Evolutionary conservation across 30 jellyfish, hydroid and myxozoan species (phyloP), one percentile per base, ranked within the genome.

Genomic region (Aurelia sp.): DNA sequence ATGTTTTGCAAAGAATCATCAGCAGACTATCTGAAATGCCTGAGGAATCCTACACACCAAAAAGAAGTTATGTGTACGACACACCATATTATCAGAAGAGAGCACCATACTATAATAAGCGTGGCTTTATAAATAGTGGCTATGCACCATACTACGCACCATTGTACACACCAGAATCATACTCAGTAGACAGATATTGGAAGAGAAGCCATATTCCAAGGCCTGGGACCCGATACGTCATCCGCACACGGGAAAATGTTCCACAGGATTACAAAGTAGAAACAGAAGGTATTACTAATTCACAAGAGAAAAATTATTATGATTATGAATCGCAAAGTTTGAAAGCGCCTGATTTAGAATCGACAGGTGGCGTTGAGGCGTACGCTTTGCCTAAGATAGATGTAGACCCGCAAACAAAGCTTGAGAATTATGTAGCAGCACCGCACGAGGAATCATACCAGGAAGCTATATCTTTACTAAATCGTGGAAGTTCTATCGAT

Each of bases 401-500:
- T 3, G 86, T 20, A 11, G 62, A 64, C 33, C 86, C 86, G 19
- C 69, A 22, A 13, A 23, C 86, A 20, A 76, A 74, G 52, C 61
- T 84, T 4, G 93, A 84, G 41, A 84, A 52, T 31, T 84, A 68
- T 73, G 31, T 84, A 8, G 76, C 93, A 3, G 53, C 76, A 41
- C 93, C 93, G 17, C 31, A 4, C 6, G 81, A 65, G 23, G 87
- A 84, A 21, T 37, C 87, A 9, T 72, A 51, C 73, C 37, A 51
- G 2, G 68, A 84, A 19, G 93, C 93, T 1, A 23, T 84, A 6
- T 76, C 87, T 6, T 41, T 84, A 80, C 59, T 84, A 63, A 84
- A 84, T 27, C 59, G 86, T 20, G 93, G 93, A 8, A 84, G 93
- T 63, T 59, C 93, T 27, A 84, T 84, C 4, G 93, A 84, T 47